These are phyloP conservation scores for Drosophila pandora DNA, from an alignment of 1,140 invertebrate species.

Conservation along the genomic window DNA sequence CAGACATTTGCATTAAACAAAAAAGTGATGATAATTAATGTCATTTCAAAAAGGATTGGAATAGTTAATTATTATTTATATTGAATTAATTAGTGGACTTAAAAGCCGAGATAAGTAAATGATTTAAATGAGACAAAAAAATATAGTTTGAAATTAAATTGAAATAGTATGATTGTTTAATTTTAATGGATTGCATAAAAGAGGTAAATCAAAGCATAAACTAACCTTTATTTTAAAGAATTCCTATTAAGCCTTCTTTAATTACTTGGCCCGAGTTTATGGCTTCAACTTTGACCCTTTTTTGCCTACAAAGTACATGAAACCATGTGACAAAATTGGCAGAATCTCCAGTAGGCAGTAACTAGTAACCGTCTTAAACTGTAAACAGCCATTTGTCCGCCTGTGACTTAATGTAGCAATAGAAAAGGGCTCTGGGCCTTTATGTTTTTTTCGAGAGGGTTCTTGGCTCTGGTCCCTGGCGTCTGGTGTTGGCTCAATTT, in stretches of 20 bases:
- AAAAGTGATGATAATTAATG: not conserved
- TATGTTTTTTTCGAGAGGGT: not conserved
- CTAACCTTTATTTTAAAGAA: not conserved
- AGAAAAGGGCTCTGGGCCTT: conserved; percentile 8
- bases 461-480: not conserved
- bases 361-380: not conserved
- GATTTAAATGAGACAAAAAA: not conserved
- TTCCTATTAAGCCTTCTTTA: not conserved
- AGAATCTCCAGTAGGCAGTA: conserved; percentile 3
- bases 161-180: too few species aligned
- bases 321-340: conserved; percentile 25
- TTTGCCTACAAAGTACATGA: conserved; percentile 35
- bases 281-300: conserved; percentile 2
- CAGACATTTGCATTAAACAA: not conserved
- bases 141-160: too few species aligned
- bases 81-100: not conserved
- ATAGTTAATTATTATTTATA: not conserved
- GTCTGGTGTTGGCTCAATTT: conserved; percentile 45
- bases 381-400: conserved; percentile 35
- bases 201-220: not conserved
- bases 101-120: not conserved
- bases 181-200: not conserved
- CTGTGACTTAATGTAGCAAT: conserved; percentile 36
- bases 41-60: not conserved
- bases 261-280: not conserved